Evolutionary conservation across 2,113 vertebrate species (phyloP), one percentile per base, ranked within the genome.

Genomic region (Aramus guarauna): DNA sequence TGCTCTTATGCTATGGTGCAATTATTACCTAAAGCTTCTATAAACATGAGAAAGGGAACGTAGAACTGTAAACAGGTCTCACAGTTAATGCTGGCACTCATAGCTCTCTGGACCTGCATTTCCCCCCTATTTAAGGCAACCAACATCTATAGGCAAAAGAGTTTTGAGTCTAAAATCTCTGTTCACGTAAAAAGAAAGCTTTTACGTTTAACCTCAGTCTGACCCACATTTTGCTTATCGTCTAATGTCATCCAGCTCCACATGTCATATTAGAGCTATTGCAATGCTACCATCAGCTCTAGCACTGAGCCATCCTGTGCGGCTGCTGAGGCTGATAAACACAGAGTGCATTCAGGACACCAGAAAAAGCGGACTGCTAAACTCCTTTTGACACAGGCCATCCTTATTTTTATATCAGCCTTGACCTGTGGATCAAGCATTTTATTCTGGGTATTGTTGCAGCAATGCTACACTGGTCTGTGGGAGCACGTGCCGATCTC

Each of bases 201-300:
- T 87, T 92, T 22, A 30, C 17, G 9, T 53, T 50, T 56, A n/a
- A 66, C 8, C 66, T 60, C 79, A 23, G 47, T 13, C 37, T 73
- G 64, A 26, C 48, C 14, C n/a, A 37, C 5, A 4, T 75, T 41
- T 66, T 64, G 15, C 52, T 91, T 32, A 1, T 4, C 6, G 16
- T 47, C 64, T 67, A 12, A 12, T 0, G 3, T 26, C 50, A 69
- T 16, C 53, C 67, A 94, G 79, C 60, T 78, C 62, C 67, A 32
- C 9, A 3, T 1, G 4, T 8, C 2, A 0, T 5, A 37, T 13
- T 8, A 19, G 32, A 32, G 78, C 48, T 32, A 5, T 2, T 60
- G 74, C 58, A 64, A 15, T 9, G 73, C 29, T 4, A 4, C 50
- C 2, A 6, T 6, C 72, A 68, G 64, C 72, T 87, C 59, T 1